Evolutionary conservation across 2,797 vertebrate genomes (phyloP), one percentile per base, ranked within the genome.

Genomic region (Sebastes taczanowskii): DNA sequence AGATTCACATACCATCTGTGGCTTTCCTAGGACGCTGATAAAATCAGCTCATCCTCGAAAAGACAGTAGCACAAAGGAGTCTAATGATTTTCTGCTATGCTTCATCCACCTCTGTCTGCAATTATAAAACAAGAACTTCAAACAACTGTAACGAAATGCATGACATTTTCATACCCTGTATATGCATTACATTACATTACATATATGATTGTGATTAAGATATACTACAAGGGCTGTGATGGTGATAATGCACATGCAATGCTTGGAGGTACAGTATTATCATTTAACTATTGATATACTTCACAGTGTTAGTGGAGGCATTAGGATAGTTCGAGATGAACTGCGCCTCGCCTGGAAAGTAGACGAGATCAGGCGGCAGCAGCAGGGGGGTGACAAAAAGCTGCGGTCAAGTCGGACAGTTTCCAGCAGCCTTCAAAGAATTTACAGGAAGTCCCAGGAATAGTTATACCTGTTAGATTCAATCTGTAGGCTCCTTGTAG

Each of bases 1-100:
- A 76, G 65, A 86, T 79, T 80, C 63, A 62, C 70, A 66, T 42
- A 73, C 67, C 86, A 86, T 80, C 81, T 91, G 82, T 79, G 63
- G 46, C 75, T 78, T 76, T 56, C 59, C 69, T 5, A 64, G 56
- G 77, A 86, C 82, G 42, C 67, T 55, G 82, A 92, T 88, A 72
- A 86, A 86, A 86, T 87, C 88, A 64, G 65, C 38, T 35, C 29
- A 29, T 88, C 68, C 55, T 56, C 35, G 1, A 78, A 71, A 46
- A 88, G 76, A 85, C 78, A 56, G 52, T 11, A 27, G n/a, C 78
- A 76, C 74, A 90, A 84, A 87, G 71, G 82, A 73, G 29, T 46
- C 4, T 11, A 81, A 81, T 5, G 78, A 53, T 86, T 89, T 86
- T 42, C 75, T 84, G 74, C 74, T 82, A 11, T 32, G 60, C 74